Percentiles rank a stretch among this genome's conserved stretches.
phyloP scores from a whole-genome alignment of 2,888 invertebrate genomes.

The Chymomyza caudatula region DNA sequence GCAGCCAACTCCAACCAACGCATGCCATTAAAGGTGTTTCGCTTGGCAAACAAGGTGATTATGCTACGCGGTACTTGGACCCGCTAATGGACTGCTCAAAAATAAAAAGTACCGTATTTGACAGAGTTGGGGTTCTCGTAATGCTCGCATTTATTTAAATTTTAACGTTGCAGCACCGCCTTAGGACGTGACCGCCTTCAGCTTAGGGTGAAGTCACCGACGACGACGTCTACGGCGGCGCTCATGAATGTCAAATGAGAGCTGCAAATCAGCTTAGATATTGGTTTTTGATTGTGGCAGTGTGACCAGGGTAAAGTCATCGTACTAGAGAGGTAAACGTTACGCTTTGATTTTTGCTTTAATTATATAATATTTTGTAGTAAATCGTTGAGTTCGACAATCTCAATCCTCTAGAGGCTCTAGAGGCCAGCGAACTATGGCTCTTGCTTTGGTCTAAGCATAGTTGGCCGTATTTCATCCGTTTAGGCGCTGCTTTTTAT shows the following conservation, averaged over 20 bases:
- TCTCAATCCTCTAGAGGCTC: not conserved
- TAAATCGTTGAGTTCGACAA: not conserved
- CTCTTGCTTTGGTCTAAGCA: not conserved
- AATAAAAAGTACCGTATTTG: constrained; percentile 1
- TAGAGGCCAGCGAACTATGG: not conserved
- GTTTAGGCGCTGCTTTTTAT: constrained; percentile 7
- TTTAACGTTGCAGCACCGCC: constrained; percentile 41
- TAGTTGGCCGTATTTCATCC: not conserved
- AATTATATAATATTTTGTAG: not conserved
- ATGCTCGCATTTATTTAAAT: constrained; percentile 58
- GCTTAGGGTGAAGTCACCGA: not conserved
- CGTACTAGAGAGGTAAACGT: not conserved
- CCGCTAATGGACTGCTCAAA: constrained; percentile 57
- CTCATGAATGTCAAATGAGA: constrained; percentile 61
- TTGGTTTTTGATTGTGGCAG: constrained; percentile 59
- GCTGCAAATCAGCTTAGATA: constrained; percentile 53
- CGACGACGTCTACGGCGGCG: constrained; percentile 4
- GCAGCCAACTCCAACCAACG: constrained; percentile 4
- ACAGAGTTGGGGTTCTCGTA: constrained; percentile 24
- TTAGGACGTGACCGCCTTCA: constrained; percentile 49
- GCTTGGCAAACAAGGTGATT: constrained; percentile 65
- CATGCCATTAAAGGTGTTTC: constrained; percentile 56
- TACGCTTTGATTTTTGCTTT: not conserved
- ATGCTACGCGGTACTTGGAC: constrained; percentile 59
- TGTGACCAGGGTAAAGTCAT: no score